Evolutionary conservation across 2,113 vertebrate genomes (phyloP), one percentile per base, ranked within the genome.

Genomic region (Dipodomys ordii): DNA sequence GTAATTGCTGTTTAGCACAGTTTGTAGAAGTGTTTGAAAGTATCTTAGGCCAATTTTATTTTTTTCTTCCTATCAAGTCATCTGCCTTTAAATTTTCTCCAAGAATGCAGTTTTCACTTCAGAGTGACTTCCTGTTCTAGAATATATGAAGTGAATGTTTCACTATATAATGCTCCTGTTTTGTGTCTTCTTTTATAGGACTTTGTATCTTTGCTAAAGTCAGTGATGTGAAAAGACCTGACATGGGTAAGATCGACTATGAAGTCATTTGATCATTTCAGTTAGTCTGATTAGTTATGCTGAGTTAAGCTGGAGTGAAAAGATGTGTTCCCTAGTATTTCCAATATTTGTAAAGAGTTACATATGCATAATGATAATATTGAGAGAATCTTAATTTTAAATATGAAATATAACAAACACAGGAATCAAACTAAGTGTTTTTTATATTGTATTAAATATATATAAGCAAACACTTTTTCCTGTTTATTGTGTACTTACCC

Each of bases 161-260:
- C 77, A 92, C 7, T 78, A 30, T 79, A 9, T 96, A 92, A 95
- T 72, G 6, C 77, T 95, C 93, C 65, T 95, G 49, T 95, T 95
- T 95, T 94, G n/a, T 93, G 46, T 92, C 71, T 94, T 96, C 69
- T 96, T 92, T 96, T 91, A 60, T 39, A 97, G 97, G 92, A 87
- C 81, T 93, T 86, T 92, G 57, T 86, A 10, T 92, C 64, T 64
- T 88, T 90, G 81, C 90, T 89, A 32, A 96, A 86, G 87, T 95
- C 91, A 96, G 97, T 97, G 94, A 98, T 98, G 97, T 97, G 96
- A 97, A 78, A 93, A 95, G 95, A 84, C 87, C 87, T 93, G 95
- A 93, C 86, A 98, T 98, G 97, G 97, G 97, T 98, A 97, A 97
- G 97, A 88, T 32, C 65, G 16, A 87, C 35, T 68, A 68, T 85